Evolutionary conservation across 1,140 invertebrate species (phyloP), one percentile per base, ranked within the genome.

Genomic region (Lepidurus packardi): DNA sequence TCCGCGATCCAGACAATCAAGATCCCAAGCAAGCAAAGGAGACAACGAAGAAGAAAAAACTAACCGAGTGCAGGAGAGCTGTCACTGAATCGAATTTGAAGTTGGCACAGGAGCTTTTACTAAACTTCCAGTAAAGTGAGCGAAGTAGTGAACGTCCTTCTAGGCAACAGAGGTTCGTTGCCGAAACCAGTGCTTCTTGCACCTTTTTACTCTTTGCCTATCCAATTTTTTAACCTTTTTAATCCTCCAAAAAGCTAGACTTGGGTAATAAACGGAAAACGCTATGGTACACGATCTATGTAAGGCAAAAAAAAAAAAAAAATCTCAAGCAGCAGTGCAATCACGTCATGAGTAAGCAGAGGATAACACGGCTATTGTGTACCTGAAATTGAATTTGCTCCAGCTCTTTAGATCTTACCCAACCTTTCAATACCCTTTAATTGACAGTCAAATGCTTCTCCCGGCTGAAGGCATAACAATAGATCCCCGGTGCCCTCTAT

Each of bases 381-480:
- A 65, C 53, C 53, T 65, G 53, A 65, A 21, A 65, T 65, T 65
- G 53, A 65, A 65, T 65, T 21, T 65, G 53, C 53, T 65, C 53
- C 53, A 65, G 53, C 53, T 65, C n/a, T 65, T 65, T 65, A 65
- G 53, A 65, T 65, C 53, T 65, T 65, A 65, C 53, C 13, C 53
- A 21, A 65, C 53, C 53, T 65, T 65, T 65, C 53, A 65, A 65
- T 65, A 21, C 53, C 13, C 21, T 65, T 65, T 65, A 65, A 65
- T 65, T 65, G 53, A 65, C 53, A 65, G 16, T 65, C 16, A 65
- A 65, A 21, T 9, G 53, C 53, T 21, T 65, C 53, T n/a, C 53
- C 9, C 53, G 8, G 13, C 16, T n/a, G 21, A n/a, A 7, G 16
- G 13, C 53, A 65, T 7, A 65, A 16, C 21, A 65, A n/a, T 21